Conservation (phyloP, 2,797 vertebrate genomes). For the Acanthurus tractus region DNA sequence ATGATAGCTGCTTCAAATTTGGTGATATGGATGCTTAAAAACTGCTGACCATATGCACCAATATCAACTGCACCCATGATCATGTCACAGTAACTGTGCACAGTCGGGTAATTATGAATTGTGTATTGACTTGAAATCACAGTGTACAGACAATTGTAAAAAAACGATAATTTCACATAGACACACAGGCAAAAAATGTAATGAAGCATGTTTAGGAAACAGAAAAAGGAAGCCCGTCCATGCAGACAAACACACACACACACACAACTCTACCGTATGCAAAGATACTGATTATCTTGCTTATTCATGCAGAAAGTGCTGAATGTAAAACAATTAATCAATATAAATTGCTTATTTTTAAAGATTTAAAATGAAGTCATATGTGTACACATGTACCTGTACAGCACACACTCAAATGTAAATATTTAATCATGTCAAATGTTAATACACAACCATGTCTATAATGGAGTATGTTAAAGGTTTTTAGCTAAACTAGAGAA, state of each 20-base stretch:
- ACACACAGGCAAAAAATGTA: neutral
- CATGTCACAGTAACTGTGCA: too few species aligned
- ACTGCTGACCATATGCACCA: slow-evolving; percentile 2
- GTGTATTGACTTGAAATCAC: neutral
- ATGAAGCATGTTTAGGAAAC: neutral
- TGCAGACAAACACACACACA: neutral
- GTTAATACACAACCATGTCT: neutral
- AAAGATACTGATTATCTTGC: neutral
- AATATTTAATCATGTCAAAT: neutral
- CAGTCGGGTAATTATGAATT: neutral
- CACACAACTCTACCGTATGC: too few species aligned
- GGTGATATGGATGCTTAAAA: neutral
- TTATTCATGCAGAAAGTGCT: neutral
- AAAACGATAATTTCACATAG: neutral
- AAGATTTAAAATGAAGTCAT: neutral
- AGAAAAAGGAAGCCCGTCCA: neutral
- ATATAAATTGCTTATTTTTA: too few species aligned
- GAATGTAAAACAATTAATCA: neutral
- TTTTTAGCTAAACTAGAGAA: neutral
- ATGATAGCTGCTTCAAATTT: neutral
- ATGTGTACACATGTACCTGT: too few species aligned
- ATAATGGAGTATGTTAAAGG: neutral
- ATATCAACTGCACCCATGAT: neutral
- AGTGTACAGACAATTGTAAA: neutral
- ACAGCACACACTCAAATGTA: neutral